phyloP scores from a whole-genome alignment of 1,140 invertebrate species.

The Drosophila ananassae region DNA sequence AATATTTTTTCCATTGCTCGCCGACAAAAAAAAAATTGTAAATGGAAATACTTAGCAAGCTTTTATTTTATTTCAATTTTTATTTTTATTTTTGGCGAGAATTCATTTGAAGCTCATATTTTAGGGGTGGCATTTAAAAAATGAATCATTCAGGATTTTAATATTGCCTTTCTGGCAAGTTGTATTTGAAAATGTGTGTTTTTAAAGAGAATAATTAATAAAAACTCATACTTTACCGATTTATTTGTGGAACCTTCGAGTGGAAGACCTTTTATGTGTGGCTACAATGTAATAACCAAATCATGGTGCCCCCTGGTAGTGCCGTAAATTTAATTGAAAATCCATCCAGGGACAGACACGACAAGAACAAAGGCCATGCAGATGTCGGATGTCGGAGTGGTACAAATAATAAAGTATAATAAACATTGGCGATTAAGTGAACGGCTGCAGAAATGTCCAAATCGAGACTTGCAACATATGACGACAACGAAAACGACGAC shows the following conservation, averaged over 20 bases:
- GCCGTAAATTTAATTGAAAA: constrained; percentile 44
- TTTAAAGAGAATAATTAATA: too few relatives aligned
- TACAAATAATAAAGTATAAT: constrained; percentile 77
- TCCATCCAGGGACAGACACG: constrained; percentile 31
- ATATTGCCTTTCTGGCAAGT: neutral
- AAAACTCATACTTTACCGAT: too few relatives aligned
- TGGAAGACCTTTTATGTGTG: neutral
- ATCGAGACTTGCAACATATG: constrained; percentile 62
- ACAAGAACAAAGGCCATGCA: constrained; percentile 75
- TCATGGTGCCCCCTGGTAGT: constrained; percentile 26
- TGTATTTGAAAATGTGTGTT: constrained; percentile 1
- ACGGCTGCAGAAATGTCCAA: constrained; percentile 52
- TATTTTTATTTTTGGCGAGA: neutral
- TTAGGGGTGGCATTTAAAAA: constrained; percentile 17
- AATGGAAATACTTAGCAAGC: constrained; percentile 40
- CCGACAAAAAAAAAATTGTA: constrained; percentile 25
- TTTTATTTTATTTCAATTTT: constrained; percentile 15
- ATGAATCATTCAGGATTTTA: neutral
- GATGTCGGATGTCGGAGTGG: constrained; percentile 68
- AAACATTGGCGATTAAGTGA: constrained; percentile 72
- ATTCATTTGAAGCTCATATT: neutral
- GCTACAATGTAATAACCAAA: constrained; percentile 9
- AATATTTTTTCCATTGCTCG: constrained; percentile 47
- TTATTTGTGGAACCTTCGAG: neutral
- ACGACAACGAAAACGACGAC: constrained; percentile 55